Evolutionary conservation across 2,888 invertebrate species (phyloP).

Genomic region (Nomada fucata): DNA sequence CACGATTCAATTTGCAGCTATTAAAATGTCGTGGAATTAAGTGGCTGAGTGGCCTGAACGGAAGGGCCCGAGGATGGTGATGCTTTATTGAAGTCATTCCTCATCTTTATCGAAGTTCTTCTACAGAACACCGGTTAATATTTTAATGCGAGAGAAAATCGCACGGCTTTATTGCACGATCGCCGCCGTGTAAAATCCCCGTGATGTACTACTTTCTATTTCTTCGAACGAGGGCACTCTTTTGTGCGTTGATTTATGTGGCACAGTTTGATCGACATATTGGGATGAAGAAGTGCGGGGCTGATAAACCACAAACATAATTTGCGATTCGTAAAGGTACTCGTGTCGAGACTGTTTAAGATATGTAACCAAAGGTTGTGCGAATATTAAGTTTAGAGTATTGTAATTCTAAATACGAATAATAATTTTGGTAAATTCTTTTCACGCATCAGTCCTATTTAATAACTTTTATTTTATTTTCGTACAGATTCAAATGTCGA

Average conservation of each 20-base stretch:
- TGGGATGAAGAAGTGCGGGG: not conserved
- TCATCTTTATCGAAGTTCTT: slow-evolving; percentile 39
- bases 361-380: too few species aligned
- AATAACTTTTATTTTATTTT: too few species aligned
- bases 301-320: too few species aligned
- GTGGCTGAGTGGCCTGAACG: not conserved
- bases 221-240: too few species aligned
- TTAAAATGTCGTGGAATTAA: slow-evolving; percentile 17
- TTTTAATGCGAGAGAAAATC: slow-evolving; percentile 40
- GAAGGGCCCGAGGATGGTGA: not conserved
- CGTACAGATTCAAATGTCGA: too few species aligned
- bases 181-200: not conserved
- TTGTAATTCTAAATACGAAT: too few species aligned
- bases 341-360: too few species aligned
- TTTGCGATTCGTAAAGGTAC: too few species aligned
- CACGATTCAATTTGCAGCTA: slow-evolving; percentile 35
- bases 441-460: too few species aligned
- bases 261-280: slow-evolving; percentile 1
- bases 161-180: slow-evolving; percentile 12
- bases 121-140: slow-evolving; percentile 59
- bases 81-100: slow-evolving; percentile 23
- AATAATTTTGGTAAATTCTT: too few species aligned
- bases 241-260: too few species aligned
- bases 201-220: slow-evolving; percentile 7
- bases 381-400: too few species aligned